Percentiles rank a stretch among this genome's conserved stretches.
These are phyloP conservation scores for Pitangus sulphuratus DNA, from an alignment of 2,797 vertebrate genomes.

Conservation along the genomic window DNA sequence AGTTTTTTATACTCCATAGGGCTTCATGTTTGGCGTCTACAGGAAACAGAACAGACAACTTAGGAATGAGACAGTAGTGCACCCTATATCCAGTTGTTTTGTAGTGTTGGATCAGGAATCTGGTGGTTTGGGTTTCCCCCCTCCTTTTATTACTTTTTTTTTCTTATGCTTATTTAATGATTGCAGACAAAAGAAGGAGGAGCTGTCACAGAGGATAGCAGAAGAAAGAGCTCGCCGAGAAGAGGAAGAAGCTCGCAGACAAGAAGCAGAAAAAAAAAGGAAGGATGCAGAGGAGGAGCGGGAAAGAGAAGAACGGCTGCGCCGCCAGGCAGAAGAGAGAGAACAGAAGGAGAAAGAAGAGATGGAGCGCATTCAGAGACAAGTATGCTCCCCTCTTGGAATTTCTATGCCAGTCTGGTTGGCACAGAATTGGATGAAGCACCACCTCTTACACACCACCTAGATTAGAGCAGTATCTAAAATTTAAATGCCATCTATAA, in stretches of 20 bases:
- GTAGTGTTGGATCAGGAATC: background rate
- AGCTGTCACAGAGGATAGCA: slow-evolving; percentile 86
- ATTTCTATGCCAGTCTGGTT: background rate
- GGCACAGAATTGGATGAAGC: background rate
- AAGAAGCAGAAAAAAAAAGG: slow-evolving; percentile 80
- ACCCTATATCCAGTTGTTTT: background rate
- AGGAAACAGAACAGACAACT: background rate
- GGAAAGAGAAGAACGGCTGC: slow-evolving; percentile 77
- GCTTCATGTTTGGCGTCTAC: background rate
- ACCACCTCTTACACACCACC: background rate
- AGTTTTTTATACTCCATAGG: background rate
- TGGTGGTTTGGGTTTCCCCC: background rate
- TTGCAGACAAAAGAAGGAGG: slow-evolving; percentile 87
- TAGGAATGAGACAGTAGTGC: background rate
- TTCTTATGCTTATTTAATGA: background rate
- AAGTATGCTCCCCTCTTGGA: slow-evolving; percentile 72
- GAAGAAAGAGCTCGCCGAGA: slow-evolving; percentile 84
- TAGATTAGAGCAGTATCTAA: background rate
- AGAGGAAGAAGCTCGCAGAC: slow-evolving; percentile 79
- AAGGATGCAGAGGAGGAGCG: slow-evolving; percentile 80
- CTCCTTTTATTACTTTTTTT: background rate
- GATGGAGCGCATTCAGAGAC: slow-evolving; percentile 84
- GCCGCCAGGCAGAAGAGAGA: slow-evolving; percentile 75
- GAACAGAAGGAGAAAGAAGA: slow-evolving; percentile 85
- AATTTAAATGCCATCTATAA: background rate